Evolutionary conservation across 2,888 invertebrate species (phyloP), one percentile per base, ranked within the genome.

Genomic region (Xylota sylvarum): DNA sequence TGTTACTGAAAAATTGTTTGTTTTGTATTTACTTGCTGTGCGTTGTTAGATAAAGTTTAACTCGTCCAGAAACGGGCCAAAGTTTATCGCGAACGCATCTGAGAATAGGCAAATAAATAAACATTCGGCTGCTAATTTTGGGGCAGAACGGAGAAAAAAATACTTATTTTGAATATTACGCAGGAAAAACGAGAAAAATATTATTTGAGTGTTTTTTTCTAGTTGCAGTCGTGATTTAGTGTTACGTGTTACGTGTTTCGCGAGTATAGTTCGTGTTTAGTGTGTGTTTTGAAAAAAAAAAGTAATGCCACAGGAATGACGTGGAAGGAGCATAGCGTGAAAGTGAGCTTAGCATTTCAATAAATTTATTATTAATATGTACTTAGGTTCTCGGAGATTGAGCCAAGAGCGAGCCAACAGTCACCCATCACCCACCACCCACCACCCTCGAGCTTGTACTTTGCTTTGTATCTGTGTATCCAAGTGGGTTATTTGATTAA

Each of bases 261-360:
- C 27, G 23, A 32, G 43, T 35, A 10, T 5, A 43, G 55, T 55
- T 77, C 67, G 76, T 76, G 55, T 27, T 32, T 27, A n/a, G 40
- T 19, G 65, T 73, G 50, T 73, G 40, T 14, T 52, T 17, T 62
- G 23, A 27, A 55, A 32, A 32, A 32, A 32, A 32, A 72, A 64
- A 40, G 30, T 80, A 73, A 80, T 72, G 70, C 17, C 55, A 32
- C 64, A 46, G 79, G 43, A 67, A 85, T 85, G 80, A 85, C 80
- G 80, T 81, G 85, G 85, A 85, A 85, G 76, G 69, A 72, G 55
- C 67, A 55, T 67, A 77, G 30, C 76, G 60, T 67, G 70, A 85
- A 81, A 80, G 80, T 85, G 67, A 85, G 85, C 60, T 64, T 70
- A 58, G 37, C 19, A 62, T 77, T 83, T 74, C 27, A 67, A 46